phyloP scores from a whole-genome alignment of 2,113 vertebrate species.

The Leptosomus discolor region DNA sequence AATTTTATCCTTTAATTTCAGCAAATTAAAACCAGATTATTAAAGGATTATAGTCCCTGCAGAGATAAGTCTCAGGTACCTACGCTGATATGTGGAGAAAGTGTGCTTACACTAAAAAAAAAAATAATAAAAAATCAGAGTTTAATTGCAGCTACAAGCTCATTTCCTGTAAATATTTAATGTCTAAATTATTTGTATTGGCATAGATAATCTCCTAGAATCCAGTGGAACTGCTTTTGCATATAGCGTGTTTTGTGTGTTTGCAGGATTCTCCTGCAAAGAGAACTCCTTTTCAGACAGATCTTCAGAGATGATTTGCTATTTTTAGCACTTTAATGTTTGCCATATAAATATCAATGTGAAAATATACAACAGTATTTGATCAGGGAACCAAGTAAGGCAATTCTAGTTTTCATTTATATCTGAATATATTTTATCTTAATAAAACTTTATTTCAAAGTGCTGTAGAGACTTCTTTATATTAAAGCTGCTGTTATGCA shows the following conservation, averaged over 20 bases:
- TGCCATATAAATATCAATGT: not conserved
- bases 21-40: not conserved
- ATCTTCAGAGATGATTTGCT: not conserved
- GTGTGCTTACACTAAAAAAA: not conserved
- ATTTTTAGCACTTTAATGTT: not conserved
- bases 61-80: not conserved
- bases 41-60: not conserved
- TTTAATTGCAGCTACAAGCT: not conserved
- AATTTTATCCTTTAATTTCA: not conserved
- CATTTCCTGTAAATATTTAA: conserved; percentile 10
- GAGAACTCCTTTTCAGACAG: not conserved
- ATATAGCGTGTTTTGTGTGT: not conserved
- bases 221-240: not conserved
- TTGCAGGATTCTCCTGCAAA: not conserved
- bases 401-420: not conserved
- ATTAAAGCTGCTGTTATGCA: not conserved
- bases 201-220: not conserved
- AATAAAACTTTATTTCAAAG: not conserved
- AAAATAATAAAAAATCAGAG: not conserved
- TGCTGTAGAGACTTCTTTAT: not conserved
- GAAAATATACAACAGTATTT: not conserved
- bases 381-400: not conserved
- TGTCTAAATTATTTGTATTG: not conserved
- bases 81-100: not conserved
- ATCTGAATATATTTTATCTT: not conserved